Base-by-base conservation (phyloP, 2,113 vertebrate genomes). In the Lampris incognitus region DNA sequence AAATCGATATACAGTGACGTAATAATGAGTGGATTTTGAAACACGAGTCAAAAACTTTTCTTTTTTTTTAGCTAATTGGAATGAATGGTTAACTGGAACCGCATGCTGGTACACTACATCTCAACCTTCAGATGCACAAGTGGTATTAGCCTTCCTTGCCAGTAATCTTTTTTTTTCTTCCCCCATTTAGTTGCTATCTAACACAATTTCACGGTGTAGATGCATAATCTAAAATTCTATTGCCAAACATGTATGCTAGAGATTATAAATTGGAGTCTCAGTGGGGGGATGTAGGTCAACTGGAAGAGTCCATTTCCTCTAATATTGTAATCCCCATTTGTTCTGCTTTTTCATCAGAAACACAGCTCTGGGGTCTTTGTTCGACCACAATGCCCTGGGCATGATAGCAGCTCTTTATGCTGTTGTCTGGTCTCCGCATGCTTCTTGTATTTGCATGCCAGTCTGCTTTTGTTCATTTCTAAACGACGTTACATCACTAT, bases 271-370 rank as follows among this genome's bases (percentile, higher is more conserved):
- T 84, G 24, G 81, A 84, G 65, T 81, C 80, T 84, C 72, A 84
- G 80, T 73, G 76, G 82, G 86, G 48, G 70, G 86, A 92, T 92
- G 86, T 89, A 88, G 88, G 88, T 92, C 89, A 93, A 48, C 76
- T 85, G 82, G 89, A 91, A 91, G 89, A 88, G 85, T 86, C 78
- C 40, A 79, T 90, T 91, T 86, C 81, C 84, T 89, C 87, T 91
- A 81, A 91, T 88, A 88, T 88, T 88, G 81, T 91, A 91, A 92
- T 91, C 87, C 88, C 70, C 85, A 86, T 92, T 89, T 88, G 84
- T 92, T 92, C 86, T 87, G 87, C 84, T 88, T 88, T 89, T 88
- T 76, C 69, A 74, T 57, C 79, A 84, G 73, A 78, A 78, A 69
- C 81, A 39, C 74, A 72, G 85, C 85, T 83, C 83, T 83, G 69